Conservation (phyloP, 2,113 vertebrate species). For the Mola mola region DNA sequence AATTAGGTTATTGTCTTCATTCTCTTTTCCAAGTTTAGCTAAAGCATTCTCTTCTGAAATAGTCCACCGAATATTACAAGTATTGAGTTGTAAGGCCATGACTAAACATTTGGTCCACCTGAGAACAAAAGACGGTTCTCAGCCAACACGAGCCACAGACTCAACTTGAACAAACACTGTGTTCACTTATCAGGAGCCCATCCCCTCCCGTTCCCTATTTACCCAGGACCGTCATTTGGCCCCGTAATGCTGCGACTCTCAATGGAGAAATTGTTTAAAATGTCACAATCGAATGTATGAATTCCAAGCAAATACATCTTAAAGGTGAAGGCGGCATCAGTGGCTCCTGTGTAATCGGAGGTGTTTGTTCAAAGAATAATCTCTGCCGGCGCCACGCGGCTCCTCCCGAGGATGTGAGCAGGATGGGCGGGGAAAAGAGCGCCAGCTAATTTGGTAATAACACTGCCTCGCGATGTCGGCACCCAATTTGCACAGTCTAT, state of each 20-base stretch:
- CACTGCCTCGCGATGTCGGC: conserved; percentile 67
- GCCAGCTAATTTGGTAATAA: conserved; percentile 78
- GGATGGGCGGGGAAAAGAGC: conserved; percentile 52
- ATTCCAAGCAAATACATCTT: conserved; percentile 72
- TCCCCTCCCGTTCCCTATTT: conserved; percentile 54
- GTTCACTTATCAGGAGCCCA: conserved; percentile 61
- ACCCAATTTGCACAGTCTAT: conserved; percentile 77
- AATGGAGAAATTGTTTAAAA: conserved; percentile 64
- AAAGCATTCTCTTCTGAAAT: conserved; percentile 48
- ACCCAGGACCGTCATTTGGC: conserved; percentile 64
- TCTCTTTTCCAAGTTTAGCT: conserved; percentile 50
- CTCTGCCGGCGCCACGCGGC: conserved; percentile 22
- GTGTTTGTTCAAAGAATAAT: conserved; percentile 70
- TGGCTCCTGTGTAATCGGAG: conserved; percentile 46
- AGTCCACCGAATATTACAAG: conserved; percentile 40
- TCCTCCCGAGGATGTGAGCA: conserved; percentile 56
- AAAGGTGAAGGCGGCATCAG: conserved; percentile 60
- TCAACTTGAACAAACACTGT: conserved; percentile 72
- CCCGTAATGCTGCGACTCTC: conserved; percentile 55
- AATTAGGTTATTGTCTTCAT: conserved; percentile 57
- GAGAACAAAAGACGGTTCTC: conserved; percentile 54
- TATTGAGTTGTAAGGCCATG: conserved; percentile 52
- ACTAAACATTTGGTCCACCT: conserved; percentile 52
- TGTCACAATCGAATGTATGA: conserved; percentile 65
- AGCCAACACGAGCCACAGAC: conserved; percentile 46